Evolutionary conservation across 1,140 invertebrate species (phyloP), one percentile per base, ranked within the genome.

Genomic region (Macrosteles quadrilineatus): DNA sequence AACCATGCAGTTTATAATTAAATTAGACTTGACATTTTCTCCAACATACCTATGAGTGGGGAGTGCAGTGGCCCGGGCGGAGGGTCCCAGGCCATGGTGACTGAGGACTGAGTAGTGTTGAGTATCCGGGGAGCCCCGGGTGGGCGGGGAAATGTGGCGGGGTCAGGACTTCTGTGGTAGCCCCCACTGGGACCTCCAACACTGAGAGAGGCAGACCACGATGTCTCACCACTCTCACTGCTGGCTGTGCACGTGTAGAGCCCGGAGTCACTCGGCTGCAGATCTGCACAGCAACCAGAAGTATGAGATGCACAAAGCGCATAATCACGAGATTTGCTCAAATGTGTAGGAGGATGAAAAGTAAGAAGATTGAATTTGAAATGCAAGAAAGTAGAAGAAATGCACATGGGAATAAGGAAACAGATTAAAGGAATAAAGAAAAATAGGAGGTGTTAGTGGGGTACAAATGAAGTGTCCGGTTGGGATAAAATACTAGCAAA

Each of bases 181-280:
- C 86, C 86, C 0, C 85, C 86, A 0, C 85, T 66, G 82, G 85
- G 57, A 77, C 82, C 72, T 83, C 85, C 87, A 30, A 93, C 88
- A 31, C 85, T 86, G 6, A 96, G 80, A 0, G 87, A 87, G 0
- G 93, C 91, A 30, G 89, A 89, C 91, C 92, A 95, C 0, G 90
- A 90, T 27, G 93, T 92, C 77, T 94, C 91, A 4, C 94, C 94
- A 71, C 91, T 91, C 71, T 90, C 88, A 57, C 92, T 93, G 0
- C 83, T 69, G 80, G 91, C 93, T 27, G 88, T 88, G 78, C 93
- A 92, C 17, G 92, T 91, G 81, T 95, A 94, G 27, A 91, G 72
- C 1, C 91, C 92, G 6, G 89, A 86, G 80, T 94, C 92, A 23
- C 83, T 83, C 9, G 84, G 74, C 75, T 88, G 88, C 17, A 96